phyloP scores from a whole-genome alignment of 2,888 invertebrate genomes.

The Athalia circularis region DNA sequence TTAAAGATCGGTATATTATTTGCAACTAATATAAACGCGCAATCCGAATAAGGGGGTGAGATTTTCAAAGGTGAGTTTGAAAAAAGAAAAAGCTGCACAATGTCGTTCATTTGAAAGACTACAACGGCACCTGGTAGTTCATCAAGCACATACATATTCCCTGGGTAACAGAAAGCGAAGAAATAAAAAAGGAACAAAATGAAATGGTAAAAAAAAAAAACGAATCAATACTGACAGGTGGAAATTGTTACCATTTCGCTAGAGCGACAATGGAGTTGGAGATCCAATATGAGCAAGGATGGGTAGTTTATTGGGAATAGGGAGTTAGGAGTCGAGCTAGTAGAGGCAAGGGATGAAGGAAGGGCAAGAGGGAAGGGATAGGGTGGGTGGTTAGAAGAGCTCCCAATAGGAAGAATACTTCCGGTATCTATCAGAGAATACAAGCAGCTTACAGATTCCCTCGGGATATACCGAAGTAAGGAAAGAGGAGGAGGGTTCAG shows the following conservation, averaged over 20 bases:
- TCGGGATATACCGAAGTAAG: conserved; percentile 21
- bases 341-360: conserved; percentile 41
- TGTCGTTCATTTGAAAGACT: too few relatives aligned
- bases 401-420: conserved; percentile 58
- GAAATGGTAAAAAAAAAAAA: conserved; percentile 7
- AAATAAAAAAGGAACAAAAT: conserved; percentile 2
- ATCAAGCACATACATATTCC: too few relatives aligned
- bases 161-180: not conserved
- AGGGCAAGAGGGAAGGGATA: conserved; percentile 8
- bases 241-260: conserved; percentile 39
- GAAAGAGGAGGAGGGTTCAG: not conserved
- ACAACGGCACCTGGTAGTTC: too few relatives aligned
- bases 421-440: conserved; percentile 50
- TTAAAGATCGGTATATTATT: conserved; percentile 1
- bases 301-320: conserved; percentile 49
- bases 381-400: conserved; percentile 35
- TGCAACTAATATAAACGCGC: too few relatives aligned
- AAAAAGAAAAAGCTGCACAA: too few relatives aligned
- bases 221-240: conserved; percentile 32
- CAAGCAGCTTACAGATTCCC: conserved; percentile 47
- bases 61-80: too few relatives aligned
- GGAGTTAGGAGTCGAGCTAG: conserved; percentile 49
- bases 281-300: conserved; percentile 47
- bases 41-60: too few relatives aligned
- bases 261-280: conserved; percentile 44